These are phyloP conservation scores for Bedellia somnulentella DNA, from an alignment of 2,888 invertebrate species.

Conservation along the genomic window DNA sequence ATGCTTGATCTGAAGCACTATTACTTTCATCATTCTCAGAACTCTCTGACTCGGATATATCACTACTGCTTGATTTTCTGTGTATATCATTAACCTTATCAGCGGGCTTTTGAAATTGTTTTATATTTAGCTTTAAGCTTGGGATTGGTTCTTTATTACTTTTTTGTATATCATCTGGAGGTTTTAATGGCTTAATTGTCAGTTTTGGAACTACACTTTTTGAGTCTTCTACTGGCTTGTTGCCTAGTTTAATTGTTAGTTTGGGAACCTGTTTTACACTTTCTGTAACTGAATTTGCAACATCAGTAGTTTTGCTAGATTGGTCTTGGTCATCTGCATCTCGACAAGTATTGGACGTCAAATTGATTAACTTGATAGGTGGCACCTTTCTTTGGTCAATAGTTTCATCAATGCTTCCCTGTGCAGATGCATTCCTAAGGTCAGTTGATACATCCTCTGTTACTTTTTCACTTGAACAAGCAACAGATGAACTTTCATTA, in stretches of 20 bases:
- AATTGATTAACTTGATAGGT: constrained; percentile 28
- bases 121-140: constrained; percentile 48
- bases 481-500: not conserved
- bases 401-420: constrained; percentile 2
- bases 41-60: constrained; percentile 54
- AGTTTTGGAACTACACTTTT: constrained; percentile 43
- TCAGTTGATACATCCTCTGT: not conserved
- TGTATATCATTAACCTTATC: constrained; percentile 47
- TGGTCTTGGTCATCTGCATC: not conserved
- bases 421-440: too few relatives aligned
- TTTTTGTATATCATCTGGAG: constrained; percentile 14
- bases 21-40: constrained; percentile 58
- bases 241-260: constrained; percentile 47
- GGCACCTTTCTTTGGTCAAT: constrained; percentile 19
- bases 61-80: constrained; percentile 53
- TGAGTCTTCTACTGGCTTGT: constrained; percentile 34
- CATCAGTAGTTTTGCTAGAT: not conserved
- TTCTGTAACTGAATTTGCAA: not conserved
- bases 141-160: constrained; percentile 26
- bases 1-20: constrained; percentile 45
- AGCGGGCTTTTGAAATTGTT: constrained; percentile 47
- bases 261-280: constrained; percentile 42
- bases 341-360: too few relatives aligned
- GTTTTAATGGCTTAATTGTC: constrained; percentile 25
- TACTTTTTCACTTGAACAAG: not conserved